phyloP scores from a whole-genome alignment of 1,140 invertebrate genomes.

The Acromyrmex heyeri region DNA sequence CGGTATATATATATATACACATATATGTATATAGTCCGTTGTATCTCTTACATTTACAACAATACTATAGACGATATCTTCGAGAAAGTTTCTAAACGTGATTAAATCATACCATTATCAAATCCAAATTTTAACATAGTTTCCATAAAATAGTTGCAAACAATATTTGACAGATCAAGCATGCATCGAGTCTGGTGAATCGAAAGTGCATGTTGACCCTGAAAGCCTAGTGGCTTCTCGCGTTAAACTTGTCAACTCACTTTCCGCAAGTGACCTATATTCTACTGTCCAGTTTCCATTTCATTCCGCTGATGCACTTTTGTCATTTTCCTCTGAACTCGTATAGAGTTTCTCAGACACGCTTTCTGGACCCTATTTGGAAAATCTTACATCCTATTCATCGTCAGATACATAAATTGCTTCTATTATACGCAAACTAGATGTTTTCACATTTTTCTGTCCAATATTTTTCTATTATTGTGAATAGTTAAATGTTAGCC shows the following conservation, averaged over 20 bases:
- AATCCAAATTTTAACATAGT: background rate
- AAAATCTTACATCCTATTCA: conserved; percentile 43
- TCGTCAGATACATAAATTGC: background rate
- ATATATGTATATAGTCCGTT: background rate
- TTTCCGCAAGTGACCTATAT: conserved; percentile 79
- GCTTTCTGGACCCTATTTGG: conserved; percentile 26
- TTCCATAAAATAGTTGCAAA: background rate
- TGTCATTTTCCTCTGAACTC: conserved; percentile 51
- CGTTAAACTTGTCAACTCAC: conserved; percentile 75
- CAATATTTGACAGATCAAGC: conserved; percentile 1
- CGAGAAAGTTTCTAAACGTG: background rate
- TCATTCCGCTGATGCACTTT: conserved; percentile 66
- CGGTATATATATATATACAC: too few relatives aligned
- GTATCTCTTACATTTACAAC: too few relatives aligned
- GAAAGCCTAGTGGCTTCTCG: background rate
- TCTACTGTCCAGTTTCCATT: conserved; percentile 66
- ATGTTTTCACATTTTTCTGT: background rate
- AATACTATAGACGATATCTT: background rate
- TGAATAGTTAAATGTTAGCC: background rate
- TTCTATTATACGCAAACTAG: background rate
- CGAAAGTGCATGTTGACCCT: conserved; percentile 21
- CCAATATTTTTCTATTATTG: background rate
- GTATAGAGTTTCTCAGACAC: conserved; percentile 48
- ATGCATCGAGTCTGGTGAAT: background rate
- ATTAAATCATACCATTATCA: background rate